Conservation (phyloP, 1,140 invertebrate species). For the Hermetia illucens region DNA sequence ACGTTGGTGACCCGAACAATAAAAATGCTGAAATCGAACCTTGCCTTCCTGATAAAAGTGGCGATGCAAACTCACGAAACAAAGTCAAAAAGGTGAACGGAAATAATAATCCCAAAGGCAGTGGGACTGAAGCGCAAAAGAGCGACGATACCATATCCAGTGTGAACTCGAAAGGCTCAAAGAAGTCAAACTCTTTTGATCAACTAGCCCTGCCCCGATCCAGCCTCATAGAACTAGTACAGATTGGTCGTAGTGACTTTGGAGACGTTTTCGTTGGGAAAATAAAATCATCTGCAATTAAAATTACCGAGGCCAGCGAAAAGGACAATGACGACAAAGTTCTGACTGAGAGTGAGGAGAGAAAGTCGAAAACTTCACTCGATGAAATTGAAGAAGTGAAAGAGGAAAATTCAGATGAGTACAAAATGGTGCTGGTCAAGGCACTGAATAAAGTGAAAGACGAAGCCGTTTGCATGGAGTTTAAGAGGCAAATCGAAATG, state of each 20-base stretch:
- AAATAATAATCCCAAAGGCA: conserved; percentile 32
- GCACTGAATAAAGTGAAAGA: conserved; percentile 44
- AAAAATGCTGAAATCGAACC: conserved; percentile 27
- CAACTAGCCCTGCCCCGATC: conserved; percentile 56
- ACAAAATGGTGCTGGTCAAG: conserved; percentile 20
- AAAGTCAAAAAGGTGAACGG: conserved; percentile 30
- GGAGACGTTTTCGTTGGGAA: conserved; percentile 67
- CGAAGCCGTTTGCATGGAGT: conserved; percentile 62
- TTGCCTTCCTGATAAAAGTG: conserved; percentile 15
- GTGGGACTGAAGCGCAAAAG: conserved; percentile 42
- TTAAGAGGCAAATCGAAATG: conserved; percentile 74
- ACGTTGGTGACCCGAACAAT: conserved; percentile 22
- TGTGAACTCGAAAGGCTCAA: conserved; percentile 56
- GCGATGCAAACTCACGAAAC: conserved; percentile 30
- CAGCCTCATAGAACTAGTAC: conserved; percentile 63
- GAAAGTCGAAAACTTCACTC: conserved; percentile 25
- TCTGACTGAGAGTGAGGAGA: conserved; percentile 28
- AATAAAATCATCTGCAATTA: conserved; percentile 29
- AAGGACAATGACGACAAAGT: conserved; percentile 25
- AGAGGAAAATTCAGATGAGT: conserved; percentile 19
- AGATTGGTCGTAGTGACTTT: conserved; percentile 75
- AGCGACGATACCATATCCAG: conserved; percentile 71
- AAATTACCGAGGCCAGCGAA: conserved; percentile 17
- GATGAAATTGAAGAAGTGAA: conserved; percentile 30
- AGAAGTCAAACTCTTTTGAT: conserved; percentile 55